Evolutionary conservation across 2,888 invertebrate species (phyloP).

Genomic region (Calliscelio sp.): DNA sequence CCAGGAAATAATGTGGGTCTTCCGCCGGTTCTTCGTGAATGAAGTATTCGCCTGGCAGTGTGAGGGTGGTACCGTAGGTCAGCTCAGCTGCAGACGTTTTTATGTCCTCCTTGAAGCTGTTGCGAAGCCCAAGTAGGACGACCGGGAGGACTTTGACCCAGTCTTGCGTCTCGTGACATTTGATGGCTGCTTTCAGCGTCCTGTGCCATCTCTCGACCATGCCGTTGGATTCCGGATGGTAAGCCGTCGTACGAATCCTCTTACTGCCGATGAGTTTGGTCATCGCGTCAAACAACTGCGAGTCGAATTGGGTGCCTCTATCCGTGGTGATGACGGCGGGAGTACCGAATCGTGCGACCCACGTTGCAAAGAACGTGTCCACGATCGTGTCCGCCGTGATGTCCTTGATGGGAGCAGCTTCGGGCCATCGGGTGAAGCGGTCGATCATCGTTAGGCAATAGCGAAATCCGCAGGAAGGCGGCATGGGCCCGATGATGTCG

Average conservation of each 20-base stretch:
- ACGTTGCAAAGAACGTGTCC: constrained; percentile 57
- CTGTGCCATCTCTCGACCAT: constrained; percentile 79
- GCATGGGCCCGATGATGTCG: constrained; percentile 82
- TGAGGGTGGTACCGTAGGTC: constrained; percentile 62
- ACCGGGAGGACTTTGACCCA: constrained; percentile 73
- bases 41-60: not conserved
- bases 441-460: constrained; percentile 75
- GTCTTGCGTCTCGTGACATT: constrained; percentile 40
- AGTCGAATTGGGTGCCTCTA: constrained; percentile 80
- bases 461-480: constrained; percentile 74
- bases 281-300: constrained; percentile 76
- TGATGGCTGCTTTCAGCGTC: constrained; percentile 77
- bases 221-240: constrained; percentile 62
- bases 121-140: constrained; percentile 69
- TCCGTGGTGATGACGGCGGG: constrained; percentile 76
- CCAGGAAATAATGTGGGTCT: not conserved
- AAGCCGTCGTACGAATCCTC: constrained; percentile 64
- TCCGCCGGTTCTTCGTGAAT: not conserved
- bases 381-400: constrained; percentile 77
- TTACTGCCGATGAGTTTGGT: constrained; percentile 60
- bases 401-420: constrained; percentile 80
- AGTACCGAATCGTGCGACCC: constrained; percentile 74
- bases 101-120: constrained; percentile 60
- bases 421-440: constrained; percentile 78
- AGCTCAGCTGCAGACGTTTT: constrained; percentile 70